phyloP scores from a whole-genome alignment of 2,888 invertebrate genomes.

The Tridacna gigas region DNA sequence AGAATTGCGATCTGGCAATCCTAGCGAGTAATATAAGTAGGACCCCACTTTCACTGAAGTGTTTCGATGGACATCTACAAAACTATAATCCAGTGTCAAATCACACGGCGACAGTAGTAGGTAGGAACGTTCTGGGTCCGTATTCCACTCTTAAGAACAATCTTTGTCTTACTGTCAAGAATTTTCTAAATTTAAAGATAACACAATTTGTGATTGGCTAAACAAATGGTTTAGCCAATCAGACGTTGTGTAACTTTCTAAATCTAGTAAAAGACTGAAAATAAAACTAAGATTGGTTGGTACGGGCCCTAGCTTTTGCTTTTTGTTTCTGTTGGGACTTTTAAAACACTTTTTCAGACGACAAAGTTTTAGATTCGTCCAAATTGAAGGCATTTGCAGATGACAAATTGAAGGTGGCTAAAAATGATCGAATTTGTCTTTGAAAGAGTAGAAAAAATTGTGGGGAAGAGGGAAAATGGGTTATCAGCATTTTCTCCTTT shows the following conservation, averaged over 20 bases:
- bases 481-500: too few species aligned
- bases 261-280: too few species aligned
- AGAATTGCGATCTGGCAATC: not conserved
- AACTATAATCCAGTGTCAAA: slow-evolving; percentile 10
- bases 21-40: not conserved
- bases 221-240: not conserved
- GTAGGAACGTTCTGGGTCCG: not conserved
- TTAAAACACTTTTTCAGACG: too few species aligned
- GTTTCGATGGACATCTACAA: slow-evolving; percentile 4
- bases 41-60: slow-evolving; percentile 1
- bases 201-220: not conserved
- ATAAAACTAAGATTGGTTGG: too few species aligned
- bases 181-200: not conserved
- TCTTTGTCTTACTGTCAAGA: not conserved
- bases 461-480: too few species aligned
- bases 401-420: too few species aligned
- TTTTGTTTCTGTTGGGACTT: too few species aligned
- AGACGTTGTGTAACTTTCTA: not conserved
- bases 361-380: too few species aligned
- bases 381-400: too few species aligned
- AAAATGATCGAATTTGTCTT: too few species aligned
- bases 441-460: too few species aligned
- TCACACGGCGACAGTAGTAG: not conserved
- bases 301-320: too few species aligned
- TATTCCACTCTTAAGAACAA: not conserved